phyloP scores from a whole-genome alignment of 2,797 vertebrate genomes.

The Erpetoichthys calabaricus region DNA sequence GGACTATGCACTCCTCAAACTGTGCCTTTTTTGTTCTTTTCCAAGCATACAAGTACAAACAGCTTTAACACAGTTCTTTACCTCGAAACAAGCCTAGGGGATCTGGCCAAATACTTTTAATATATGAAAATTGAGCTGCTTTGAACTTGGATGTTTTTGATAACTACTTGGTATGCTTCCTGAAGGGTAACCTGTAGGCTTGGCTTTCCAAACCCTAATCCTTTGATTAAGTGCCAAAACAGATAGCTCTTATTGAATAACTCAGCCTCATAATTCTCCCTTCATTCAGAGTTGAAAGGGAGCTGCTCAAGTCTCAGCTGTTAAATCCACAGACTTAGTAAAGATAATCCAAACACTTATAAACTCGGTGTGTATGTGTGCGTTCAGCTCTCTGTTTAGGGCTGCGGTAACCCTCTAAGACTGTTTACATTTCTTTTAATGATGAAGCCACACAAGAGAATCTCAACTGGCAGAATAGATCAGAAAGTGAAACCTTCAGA shows the following conservation, averaged over 20 bases:
- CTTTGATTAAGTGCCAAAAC: slow-evolving; percentile 98
- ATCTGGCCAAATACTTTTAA: slow-evolving; percentile 81
- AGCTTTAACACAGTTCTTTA: slow-evolving; percentile 68
- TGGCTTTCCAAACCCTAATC: slow-evolving; percentile 89
- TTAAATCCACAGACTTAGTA: slow-evolving; percentile 58
- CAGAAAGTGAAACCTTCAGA: slow-evolving; percentile 27
- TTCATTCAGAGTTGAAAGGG: slow-evolving; percentile 68
- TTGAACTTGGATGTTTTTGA: slow-evolving; percentile 98
- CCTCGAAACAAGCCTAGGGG: slow-evolving; percentile 71
- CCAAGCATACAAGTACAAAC: slow-evolving; percentile 74
- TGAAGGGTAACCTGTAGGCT: slow-evolving; percentile 97
- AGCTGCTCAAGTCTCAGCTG: slow-evolving; percentile 53
- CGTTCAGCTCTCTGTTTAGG: slow-evolving; percentile 36
- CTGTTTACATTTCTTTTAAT: slow-evolving; percentile 38
- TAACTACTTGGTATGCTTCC: slow-evolving; percentile 98
- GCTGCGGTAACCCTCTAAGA: slow-evolving; percentile 44
- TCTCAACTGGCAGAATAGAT: slow-evolving; percentile 26
- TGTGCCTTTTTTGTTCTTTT: slow-evolving; percentile 42
- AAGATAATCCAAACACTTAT: slow-evolving; percentile 56
- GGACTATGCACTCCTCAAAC: slow-evolving; percentile 40
- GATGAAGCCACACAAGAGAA: slow-evolving; percentile 23
- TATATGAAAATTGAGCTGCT: slow-evolving; percentile 95
- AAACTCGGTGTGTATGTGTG: slow-evolving; percentile 45
- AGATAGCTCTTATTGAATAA: slow-evolving; percentile 76
- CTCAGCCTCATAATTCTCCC: slow-evolving; percentile 65